Base-by-base conservation (phyloP, 2,113 vertebrate genomes). In the Cathartes aura region DNA sequence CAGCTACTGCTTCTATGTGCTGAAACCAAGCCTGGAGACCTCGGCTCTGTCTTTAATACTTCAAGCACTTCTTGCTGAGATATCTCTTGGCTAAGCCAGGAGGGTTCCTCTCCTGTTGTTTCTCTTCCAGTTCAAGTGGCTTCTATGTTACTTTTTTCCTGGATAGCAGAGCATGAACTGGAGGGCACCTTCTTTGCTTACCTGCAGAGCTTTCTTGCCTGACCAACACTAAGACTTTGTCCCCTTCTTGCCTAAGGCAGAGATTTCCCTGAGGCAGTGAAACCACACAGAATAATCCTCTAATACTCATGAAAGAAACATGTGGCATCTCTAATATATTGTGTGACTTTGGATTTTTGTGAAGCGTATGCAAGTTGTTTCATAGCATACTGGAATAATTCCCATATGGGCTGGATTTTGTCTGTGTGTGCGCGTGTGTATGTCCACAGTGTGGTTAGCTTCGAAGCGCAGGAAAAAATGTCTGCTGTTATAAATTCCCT, bases 401-500 rank as follows among this genome's bases (percentile, higher is more conserved):
- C 81, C 82, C 63, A 34, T 24, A 9, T 30, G 78, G 68, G 58
- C 84, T 91, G 87, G 71, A 17, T 83, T 87, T 74, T 67, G 45
- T 68, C 40, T 56, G 7, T 75, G 19, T 59, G 50, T 50, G 42
- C 4, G 8, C 13, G 2, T n/a, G 42, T 82, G 64, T 70, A 12
- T 60, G 87, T 79, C 87, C 90, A 9, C 60, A 55, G 43, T 78
- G 90, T 90, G 94, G 94, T 96, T 89, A 97, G 95, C 94, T 89
- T 89, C 15, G 15, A 94, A 97, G 89, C 8, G 3, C 42, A 82
- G 83, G 76, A 63, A 85, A 76, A 78, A 92, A 85, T 47, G 56
- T 93, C 90, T 97, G 90, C 84, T 90, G 26, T 70, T 91, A 63
- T 15, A 59, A 89, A 73, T 96, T 97, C 87, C 79, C 95, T 81